Base-by-base conservation (phyloP, 2,888 invertebrate species). In the Erpobdella octoculata region DNA sequence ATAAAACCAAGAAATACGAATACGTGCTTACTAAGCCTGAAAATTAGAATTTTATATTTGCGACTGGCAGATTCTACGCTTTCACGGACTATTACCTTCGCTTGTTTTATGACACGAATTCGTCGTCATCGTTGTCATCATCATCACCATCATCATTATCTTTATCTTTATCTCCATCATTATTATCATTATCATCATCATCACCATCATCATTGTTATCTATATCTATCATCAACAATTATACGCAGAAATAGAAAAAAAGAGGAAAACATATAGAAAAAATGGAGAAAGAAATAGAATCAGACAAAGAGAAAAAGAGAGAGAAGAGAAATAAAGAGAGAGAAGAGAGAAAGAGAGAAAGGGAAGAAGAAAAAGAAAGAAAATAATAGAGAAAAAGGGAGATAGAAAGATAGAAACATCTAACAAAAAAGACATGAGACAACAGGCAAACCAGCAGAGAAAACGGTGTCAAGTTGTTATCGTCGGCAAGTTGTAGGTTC, bases 351-450 rank as follows among this genome's bases (percentile, higher is more conserved):
- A 5, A 71, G 37, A 65, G 15, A 70, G 18, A 71, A 41, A 65
- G 46, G 73, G 70, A 74, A 8, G 25, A 15, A 65, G n/a, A 41
- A 6, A 66, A 21, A 41, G 8, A 66, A 21, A 41, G 0, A 66
- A 21, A 41, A 0, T 37, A 1, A 66, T 25, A 38, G 38, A 65
- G 35, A 65, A 12, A 4, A 31, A n/a, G 21, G 21, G 35, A 65
- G 36, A 65, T 15, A 65, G 12, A 35, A 6, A 35, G 21, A 65
- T 21, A 65, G 5, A 65, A 6, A 65, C 21, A 35, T 18, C 2
- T 2, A 65, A 3, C 33, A 4, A 66, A 28, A 37, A 33, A 66
- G 18, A 66, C 35, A 66, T 28, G 21, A 37, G 38, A 2, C 18
- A 21, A 66, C n/a, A 37, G 12, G 38, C 36, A 66, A 21, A 66